Conservation (phyloP, 2,113 vertebrate species). For the Corvus moneduloides region DNA sequence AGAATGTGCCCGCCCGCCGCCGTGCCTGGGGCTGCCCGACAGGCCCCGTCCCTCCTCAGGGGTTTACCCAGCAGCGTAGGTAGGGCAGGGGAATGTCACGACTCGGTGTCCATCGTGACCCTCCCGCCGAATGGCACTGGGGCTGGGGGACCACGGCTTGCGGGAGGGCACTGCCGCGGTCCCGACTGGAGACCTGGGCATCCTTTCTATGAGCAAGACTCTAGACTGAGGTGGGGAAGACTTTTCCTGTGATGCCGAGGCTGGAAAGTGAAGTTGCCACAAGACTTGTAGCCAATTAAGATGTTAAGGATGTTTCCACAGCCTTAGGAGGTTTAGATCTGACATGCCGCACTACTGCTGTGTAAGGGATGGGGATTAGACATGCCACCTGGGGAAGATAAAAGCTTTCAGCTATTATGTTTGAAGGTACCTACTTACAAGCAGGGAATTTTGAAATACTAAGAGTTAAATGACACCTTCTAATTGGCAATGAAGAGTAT, state of each 20-base stretch:
- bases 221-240: rapidly evolving
- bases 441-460: background rate
- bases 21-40: background rate
- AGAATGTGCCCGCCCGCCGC: background rate
- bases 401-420: background rate
- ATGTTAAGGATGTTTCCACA: background rate
- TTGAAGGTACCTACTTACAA: background rate
- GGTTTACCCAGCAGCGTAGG: background rate
- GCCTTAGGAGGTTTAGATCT: background rate
- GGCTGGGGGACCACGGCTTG: background rate
- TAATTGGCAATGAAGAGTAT: background rate
- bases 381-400: background rate
- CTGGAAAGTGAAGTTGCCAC: background rate
- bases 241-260: background rate
- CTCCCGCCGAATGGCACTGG: rapidly evolving
- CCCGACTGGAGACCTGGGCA: background rate
- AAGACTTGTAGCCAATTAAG: background rate
- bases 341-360: background rate
- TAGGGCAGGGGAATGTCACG: background rate
- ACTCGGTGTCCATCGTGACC: rapidly evolving
- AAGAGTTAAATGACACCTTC: background rate
- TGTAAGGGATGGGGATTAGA: background rate
- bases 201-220: background rate
- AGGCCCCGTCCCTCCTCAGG: background rate
- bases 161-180: rapidly evolving